These are phyloP conservation scores for Disparrhopalites patrizii DNA, from an alignment of 2,888 invertebrate species.

Conservation along the genomic window DNA sequence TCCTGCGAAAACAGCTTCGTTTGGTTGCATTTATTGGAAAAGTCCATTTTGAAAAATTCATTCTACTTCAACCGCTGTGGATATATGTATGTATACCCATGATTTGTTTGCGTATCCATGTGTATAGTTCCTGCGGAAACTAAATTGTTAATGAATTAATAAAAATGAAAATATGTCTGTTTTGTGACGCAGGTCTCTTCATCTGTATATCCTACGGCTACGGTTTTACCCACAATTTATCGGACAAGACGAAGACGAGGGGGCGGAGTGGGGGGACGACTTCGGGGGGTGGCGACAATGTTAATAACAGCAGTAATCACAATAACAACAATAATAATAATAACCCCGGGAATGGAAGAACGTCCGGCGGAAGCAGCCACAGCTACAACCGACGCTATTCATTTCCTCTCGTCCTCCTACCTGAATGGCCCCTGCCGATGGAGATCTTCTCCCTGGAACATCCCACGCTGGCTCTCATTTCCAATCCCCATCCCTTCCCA, in stretches of 20 bases:
- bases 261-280: conserved; percentile 10
- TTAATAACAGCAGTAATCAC: conserved; percentile 24
- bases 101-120: too few relatives aligned
- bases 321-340: not conserved
- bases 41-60: too few relatives aligned
- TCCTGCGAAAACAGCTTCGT: too few relatives aligned
- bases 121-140: too few relatives aligned
- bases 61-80: too few relatives aligned
- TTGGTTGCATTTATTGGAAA: too few relatives aligned
- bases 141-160: too few relatives aligned
- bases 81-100: too few relatives aligned
- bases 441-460: conserved; percentile 41
- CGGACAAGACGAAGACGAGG: conserved; percentile 40
- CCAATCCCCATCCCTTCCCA: conserved; percentile 39
- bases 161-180: too few relatives aligned
- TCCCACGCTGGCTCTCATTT: conserved; percentile 41
- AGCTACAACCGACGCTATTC: conserved; percentile 10
- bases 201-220: conserved; percentile 45
- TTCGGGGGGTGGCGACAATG: conserved; percentile 6
- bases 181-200: conserved; percentile 39
- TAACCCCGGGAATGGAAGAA: not conserved
- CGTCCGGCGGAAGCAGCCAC: not conserved
- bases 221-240: conserved; percentile 44
- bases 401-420: conserved; percentile 42
- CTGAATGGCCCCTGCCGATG: conserved; percentile 47